phyloP scores from a whole-genome alignment of 2,113 vertebrate genomes.

The Neoarius graeffei region DNA sequence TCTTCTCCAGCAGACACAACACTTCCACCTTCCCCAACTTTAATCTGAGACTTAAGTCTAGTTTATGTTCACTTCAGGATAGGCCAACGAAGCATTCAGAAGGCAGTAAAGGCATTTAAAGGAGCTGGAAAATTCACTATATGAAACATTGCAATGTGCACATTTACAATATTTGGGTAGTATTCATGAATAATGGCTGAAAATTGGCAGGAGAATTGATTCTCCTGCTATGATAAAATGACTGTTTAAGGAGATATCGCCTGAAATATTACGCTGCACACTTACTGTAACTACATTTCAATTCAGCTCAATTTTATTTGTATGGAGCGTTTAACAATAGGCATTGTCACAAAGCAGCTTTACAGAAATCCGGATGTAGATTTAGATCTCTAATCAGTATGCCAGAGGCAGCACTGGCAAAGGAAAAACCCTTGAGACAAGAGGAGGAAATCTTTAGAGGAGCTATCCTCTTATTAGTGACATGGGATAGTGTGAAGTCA shows the following conservation, averaged over 20 bases:
- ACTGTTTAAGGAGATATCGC: background rate
- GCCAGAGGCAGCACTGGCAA: background rate
- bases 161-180: background rate
- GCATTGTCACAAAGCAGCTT: conserved; percentile 1
- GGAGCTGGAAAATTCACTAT: background rate
- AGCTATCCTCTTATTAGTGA: background rate
- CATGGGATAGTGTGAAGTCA: background rate
- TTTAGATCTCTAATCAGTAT: conserved; percentile 9
- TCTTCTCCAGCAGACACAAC: conserved; percentile 17
- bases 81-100: background rate
- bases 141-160: background rate
- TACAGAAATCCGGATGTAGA: background rate
- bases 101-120: background rate
- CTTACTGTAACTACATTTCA: background rate
- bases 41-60: conserved; percentile 25
- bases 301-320: background rate
- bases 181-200: background rate
- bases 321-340: background rate
- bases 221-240: background rate
- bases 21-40: conserved; percentile 1
- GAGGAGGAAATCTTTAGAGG: background rate
- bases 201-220: background rate
- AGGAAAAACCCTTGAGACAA: background rate
- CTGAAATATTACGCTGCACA: background rate
- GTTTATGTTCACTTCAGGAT: conserved; percentile 1